Conservation (phyloP, 2,888 invertebrate genomes). For the Callyntrura guangdongensis region DNA sequence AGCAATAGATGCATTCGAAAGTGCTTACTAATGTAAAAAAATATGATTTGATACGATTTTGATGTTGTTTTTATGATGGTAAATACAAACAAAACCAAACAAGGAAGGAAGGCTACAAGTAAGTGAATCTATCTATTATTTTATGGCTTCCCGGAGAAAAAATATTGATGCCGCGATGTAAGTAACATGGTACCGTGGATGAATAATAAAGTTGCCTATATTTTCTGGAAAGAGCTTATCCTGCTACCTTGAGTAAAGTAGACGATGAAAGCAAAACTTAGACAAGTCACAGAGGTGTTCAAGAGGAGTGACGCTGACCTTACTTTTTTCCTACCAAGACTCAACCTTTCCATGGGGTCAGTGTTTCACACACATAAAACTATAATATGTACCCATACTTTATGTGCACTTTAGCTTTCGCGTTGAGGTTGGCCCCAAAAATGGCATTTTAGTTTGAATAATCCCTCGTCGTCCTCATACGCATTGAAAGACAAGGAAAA, state of each 20-base stretch:
- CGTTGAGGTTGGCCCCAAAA: no score
- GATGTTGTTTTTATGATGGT: no score
- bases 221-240: conserved; percentile 27
- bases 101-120: neutral
- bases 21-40: conserved; percentile 3
- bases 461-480: conserved; percentile 29
- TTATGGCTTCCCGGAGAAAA: neutral
- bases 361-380: conserved; percentile 11
- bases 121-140: neutral
- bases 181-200: no score
- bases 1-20: no score
- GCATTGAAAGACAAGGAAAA: conserved; percentile 18
- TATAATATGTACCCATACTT: no score
- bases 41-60: neutral
- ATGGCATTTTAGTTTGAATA: neutral
- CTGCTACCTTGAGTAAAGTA: neutral
- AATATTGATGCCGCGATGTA: neutral
- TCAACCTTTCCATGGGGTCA: neutral
- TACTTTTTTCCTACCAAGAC: no score
- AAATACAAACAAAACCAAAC: neutral
- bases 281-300: neutral
- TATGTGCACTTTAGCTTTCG: neutral
- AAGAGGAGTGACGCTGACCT: no score
- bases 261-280: neutral
- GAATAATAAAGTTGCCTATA: no score